Conservation (phyloP, 2,113 vertebrate species). For the Capra hircus region DNA sequence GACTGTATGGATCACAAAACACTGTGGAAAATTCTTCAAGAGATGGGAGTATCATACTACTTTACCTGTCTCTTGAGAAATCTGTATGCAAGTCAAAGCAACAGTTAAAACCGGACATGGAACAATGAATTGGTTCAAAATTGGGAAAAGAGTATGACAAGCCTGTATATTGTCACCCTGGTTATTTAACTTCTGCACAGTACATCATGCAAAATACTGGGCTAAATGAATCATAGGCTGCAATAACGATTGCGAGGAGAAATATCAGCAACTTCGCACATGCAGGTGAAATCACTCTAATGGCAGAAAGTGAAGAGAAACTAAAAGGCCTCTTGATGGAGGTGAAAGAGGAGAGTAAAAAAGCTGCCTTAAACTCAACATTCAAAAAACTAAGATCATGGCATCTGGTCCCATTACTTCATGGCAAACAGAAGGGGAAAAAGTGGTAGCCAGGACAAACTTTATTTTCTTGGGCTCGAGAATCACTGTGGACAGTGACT, state of each 20-base stretch:
- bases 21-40: background rate
- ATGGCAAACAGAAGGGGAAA: background rate
- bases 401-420: background rate
- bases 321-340: background rate
- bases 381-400: background rate
- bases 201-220: background rate
- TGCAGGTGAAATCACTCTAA: background rate
- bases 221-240: background rate
- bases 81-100: background rate
- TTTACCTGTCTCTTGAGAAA: background rate
- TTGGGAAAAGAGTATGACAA: background rate
- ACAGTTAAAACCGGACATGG: background rate
- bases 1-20: background rate
- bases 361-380: background rate
- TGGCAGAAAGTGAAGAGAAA: background rate
- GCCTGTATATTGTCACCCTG: background rate
- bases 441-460: background rate
- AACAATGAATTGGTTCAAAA: background rate
- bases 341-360: background rate
- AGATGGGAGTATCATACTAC: background rate
- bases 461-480: background rate
- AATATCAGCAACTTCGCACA: background rate
- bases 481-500: background rate
- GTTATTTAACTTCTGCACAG: background rate
- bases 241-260: background rate